Base-by-base conservation (phyloP, 2,797 vertebrate species). In the Phoxinus dragarum region DNA sequence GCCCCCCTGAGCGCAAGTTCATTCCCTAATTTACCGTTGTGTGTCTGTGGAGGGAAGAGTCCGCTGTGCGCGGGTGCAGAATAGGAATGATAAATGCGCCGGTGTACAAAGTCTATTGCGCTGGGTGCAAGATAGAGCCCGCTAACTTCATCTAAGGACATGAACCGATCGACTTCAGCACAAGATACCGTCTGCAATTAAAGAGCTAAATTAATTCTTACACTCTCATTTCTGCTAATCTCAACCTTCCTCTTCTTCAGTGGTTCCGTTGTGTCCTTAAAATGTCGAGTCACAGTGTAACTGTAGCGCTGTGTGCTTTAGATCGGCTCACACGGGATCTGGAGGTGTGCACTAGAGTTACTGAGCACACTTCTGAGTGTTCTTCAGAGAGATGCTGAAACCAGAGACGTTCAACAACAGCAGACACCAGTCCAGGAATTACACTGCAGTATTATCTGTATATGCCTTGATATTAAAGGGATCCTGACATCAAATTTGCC, bases 101-200 rank as follows among this genome's bases (percentile, higher is more conserved):
- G 27, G 27, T 27, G 27, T 27, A 27, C 27, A 27, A 27, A 27
- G 27, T 27, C 27, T 27, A 27, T 27, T 27, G 27, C 27, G 27
- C 27, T 27, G 27, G 27, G 27, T 27, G 27, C 27, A 27, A 27
- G 27, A 27, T 27, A 27, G 27, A 27, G 27, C 27, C 27, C 27
- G 27, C 27, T 27, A 27, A 27, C 27, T 52, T 75, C 36, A 36
- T 54, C 31, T 54, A 47, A 75, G 27, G 38, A 14, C 38, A 69
- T 12, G 38, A 40, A 69, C 21, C 5, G 38, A 42, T 2, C 16
- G 36, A 92, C 90, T 88, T 94, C 93, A 94, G 92, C 92, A 89
- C 88, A 90, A 90, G 94, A 96, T 95, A 95, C 89, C 91, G 94
- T 95, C 94, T 90, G 90, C 93, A 95, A 95, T 95, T 95, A 95